Evolutionary conservation across 2,113 vertebrate species (phyloP).

Genomic region (Copsychus sechellarum): DNA sequence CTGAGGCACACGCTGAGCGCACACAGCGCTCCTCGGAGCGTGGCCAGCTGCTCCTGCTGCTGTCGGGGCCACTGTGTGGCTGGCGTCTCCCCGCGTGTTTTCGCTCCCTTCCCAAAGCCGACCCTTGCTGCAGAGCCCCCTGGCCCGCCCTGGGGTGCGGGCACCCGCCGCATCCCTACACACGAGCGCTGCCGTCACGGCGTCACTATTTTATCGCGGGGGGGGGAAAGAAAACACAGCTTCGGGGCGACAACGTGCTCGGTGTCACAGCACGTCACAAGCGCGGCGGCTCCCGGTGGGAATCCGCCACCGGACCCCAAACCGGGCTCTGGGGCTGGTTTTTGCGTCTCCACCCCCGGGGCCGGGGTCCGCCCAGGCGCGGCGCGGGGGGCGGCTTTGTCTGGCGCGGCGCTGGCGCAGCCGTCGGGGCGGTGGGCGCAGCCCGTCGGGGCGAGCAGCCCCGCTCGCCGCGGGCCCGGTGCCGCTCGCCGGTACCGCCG

Average conservation of each 20-base stretch:
- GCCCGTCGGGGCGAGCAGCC: not conserved
- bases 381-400: not conserved
- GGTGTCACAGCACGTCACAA: not conserved
- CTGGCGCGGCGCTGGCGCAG: not conserved
- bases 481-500: too few relatives aligned
- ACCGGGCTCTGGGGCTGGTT: not conserved
- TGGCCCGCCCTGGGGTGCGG: not conserved
- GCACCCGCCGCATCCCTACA: not conserved
- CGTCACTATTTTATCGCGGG: not conserved
- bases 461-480: not conserved
- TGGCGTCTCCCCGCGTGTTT: not conserved
- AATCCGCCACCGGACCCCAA: not conserved
- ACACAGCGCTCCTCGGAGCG: not conserved
- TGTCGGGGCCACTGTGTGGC: not conserved
- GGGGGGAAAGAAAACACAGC: not conserved
- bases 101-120: not conserved
- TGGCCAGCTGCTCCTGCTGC: not conserved
- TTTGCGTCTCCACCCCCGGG: constrained; percentile 39
- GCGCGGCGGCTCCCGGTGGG: not conserved
- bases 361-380: not conserved
- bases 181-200: fast-evolving
- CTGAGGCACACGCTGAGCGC: not conserved
- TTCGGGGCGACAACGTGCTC: not conserved
- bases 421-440: not conserved
- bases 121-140: not conserved